phyloP scores from a whole-genome alignment of 2,113 vertebrate genomes.

The Rhagologus leucostigma region DNA sequence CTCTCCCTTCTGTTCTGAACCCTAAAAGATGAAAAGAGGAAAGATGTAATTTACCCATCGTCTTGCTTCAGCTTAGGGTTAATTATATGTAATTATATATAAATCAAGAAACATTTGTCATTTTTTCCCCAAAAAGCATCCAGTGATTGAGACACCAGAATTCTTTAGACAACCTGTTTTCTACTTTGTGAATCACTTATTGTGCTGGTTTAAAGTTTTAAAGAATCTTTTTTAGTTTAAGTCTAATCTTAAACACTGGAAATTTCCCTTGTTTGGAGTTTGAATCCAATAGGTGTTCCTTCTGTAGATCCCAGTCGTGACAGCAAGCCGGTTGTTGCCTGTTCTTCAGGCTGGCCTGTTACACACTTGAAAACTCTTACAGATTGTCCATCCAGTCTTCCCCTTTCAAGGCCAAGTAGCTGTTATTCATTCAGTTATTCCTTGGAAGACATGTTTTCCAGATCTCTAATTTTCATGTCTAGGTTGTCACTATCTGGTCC shows the following conservation, averaged over 20 bases:
- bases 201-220: neutral
- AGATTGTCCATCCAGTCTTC: neutral
- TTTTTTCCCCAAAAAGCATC: neutral
- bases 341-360: neutral
- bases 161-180: neutral
- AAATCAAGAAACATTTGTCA: neutral
- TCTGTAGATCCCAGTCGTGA: neutral
- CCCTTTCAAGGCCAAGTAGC: neutral
- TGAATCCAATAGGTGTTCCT: neutral
- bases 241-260: neutral
- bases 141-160: neutral
- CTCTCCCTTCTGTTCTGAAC: neutral
- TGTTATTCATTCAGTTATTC: neutral
- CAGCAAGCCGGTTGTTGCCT: neutral
- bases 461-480: neutral
- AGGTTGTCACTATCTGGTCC: neutral
- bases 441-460: neutral
- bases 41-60: neutral
- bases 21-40: neutral
- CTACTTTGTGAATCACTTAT: neutral
- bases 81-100: slow-evolving; percentile 28
- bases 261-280: neutral
- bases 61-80: neutral
- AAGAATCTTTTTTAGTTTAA: neutral
- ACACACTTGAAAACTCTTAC: neutral